Evolutionary conservation across 1,140 invertebrate species (phyloP), one percentile per base, ranked within the genome.

Genomic region (Bombyx mori): DNA sequence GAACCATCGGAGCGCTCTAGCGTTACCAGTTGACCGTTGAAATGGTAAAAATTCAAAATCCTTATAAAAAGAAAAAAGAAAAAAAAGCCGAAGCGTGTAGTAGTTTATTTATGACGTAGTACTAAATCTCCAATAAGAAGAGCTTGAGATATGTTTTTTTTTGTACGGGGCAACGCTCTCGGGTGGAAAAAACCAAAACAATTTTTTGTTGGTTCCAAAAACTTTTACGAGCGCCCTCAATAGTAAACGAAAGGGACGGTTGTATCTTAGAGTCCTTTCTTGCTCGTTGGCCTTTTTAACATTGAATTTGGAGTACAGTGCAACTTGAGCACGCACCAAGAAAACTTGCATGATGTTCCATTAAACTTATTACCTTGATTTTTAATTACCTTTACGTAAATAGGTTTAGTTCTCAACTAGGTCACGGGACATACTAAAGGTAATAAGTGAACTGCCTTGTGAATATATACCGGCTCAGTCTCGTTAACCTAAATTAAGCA

Each of bases 111-210:
- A 81, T 69, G 72, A 72, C 69, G 65, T 74, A 74, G 75, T 77
- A 82, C 74, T 70, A 71, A 72, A 70, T 74, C 60, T 78, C 73
- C 63, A 79, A 81, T 68, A 77, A 81, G 73, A 79, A 63, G 65
- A 73, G 56, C 57, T 53, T 61, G 7, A 42, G 6, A 52, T 35
- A 35, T 8, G 26, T 26, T 54, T 65, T 75, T 74, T 77, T 69
- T 71, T 18, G 53, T 60, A 60, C 44, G 54, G 56, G 26, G 58
- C 60, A 65, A 60, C 63, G 65, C 54, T 58, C 65, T 56, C 54
- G 54, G 44, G 61, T 65, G 69, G 71, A 82, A 83, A 86, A 86
- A 79, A 84, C 71, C 77, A 82, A 77, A 86, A 86, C 82, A 84
- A 73, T 75, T 82, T 84, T 82, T 84, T 84, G 73, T 82, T 60